Evolutionary conservation across 2,888 invertebrate genomes (phyloP).

Genomic region (Trisateles emortualis): DNA sequence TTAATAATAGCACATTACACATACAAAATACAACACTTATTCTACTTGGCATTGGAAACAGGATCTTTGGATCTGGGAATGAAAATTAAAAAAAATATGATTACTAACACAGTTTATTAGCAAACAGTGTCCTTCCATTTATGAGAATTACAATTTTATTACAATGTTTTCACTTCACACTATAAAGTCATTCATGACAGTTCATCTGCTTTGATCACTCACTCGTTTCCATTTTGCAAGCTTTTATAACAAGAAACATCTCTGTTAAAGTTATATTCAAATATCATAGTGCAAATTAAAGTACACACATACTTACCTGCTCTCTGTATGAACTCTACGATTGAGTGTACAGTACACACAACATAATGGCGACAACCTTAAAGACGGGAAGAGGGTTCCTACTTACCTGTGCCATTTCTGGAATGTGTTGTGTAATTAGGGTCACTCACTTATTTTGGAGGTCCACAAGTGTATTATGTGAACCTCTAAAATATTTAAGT

Average conservation of each 20-base stretch:
- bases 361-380: conserved; percentile 16
- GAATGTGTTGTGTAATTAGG: conserved; percentile 47
- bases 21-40: conserved; percentile 25
- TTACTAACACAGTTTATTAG: conserved; percentile 74
- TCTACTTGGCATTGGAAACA: conserved; percentile 59
- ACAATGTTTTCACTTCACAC: conserved; percentile 70
- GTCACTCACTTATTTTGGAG: neutral
- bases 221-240: conserved; percentile 82
- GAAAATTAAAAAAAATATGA: conserved; percentile 63
- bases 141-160: conserved; percentile 62
- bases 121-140: conserved; percentile 49
- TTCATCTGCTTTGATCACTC: conserved; percentile 71
- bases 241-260: conserved; percentile 78
- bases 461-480: conserved; percentile 7
- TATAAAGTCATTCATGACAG: conserved; percentile 55
- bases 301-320: conserved; percentile 62
- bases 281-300: conserved; percentile 26
- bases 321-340: conserved; percentile 26
- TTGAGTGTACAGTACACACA: conserved; percentile 20
- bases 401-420: conserved; percentile 64
- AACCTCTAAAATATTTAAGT: conserved; percentile 27
- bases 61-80: conserved; percentile 81
- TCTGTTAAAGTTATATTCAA: conserved; percentile 55
- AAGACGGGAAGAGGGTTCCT: conserved; percentile 36
- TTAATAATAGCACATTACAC: conserved; percentile 11